Evolutionary conservation across 1,140 invertebrate species (phyloP), one percentile per base, ranked within the genome.

Genomic region (Pectinophora gossypiella): DNA sequence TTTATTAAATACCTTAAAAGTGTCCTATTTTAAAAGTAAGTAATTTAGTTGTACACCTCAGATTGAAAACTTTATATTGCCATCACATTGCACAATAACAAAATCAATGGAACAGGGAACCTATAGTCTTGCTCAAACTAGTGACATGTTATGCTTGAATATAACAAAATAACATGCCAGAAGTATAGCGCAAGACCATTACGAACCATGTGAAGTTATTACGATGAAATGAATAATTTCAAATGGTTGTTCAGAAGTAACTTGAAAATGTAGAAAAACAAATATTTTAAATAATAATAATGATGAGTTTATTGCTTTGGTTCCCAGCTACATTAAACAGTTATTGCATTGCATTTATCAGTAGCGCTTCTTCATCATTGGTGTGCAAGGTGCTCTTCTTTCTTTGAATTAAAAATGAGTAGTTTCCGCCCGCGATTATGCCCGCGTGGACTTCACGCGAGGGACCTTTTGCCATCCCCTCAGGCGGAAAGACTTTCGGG

Each of bases 61-160:
- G 75, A 76, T 76, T 77, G 74, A 76, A 72, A 77, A 77, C 76
- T 77, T 71, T 63, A 40, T n/a, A 23, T 32, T 22, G 36, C 69
- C 68, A 72, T 77, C 69, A 77, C 46, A 69, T 20, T 58, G 72
- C 72, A 10, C 54, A n/a, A 70, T 68, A 71, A 67, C 64, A 57
- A 47, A 48, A 53, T 51, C 64, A 74, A 65, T 51, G 43, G 45
- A 36, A 61, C 63, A 68, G 56, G 53, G 59, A 65, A 65, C 23
- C 19, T n/a, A 45, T 45, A 23, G 52, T 53, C 54, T 55, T 20
- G 48, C 15, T 48, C 60, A 47, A 45, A 60, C 56, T 61, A 50
- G 22, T 61, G 54, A 50, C 23, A 65, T 59, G 60, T 57, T 65
- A 61, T 52, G 42, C 22, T 47, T 47, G 12, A 15, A 32, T 27